Evolutionary conservation across 2,888 invertebrate species (phyloP).

Genomic region (Drosophila putrida): DNA sequence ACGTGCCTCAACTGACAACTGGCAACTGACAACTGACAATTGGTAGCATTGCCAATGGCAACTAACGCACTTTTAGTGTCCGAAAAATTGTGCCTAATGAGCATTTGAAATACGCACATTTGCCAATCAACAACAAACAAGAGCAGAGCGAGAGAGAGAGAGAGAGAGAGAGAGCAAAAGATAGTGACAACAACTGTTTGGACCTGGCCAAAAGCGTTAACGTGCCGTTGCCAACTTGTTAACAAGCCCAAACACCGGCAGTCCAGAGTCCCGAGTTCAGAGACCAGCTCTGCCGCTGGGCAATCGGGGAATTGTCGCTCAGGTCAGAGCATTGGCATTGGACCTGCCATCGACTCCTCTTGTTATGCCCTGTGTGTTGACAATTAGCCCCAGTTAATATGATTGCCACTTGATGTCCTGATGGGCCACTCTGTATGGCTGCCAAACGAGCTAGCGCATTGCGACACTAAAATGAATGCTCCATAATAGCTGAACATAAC

Average conservation of each 20-base stretch:
- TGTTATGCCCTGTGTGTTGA: conserved; percentile 63
- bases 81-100: conserved; percentile 75
- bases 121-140: conserved; percentile 56
- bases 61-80: conserved; percentile 66
- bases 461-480: conserved; percentile 57
- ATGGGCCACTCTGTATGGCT: conserved; percentile 45
- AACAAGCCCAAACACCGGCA: conserved; percentile 73
- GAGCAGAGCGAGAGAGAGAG: not conserved
- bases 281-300: conserved; percentile 34
- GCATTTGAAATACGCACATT: conserved; percentile 76
- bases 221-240: conserved; percentile 67
- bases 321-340: conserved; percentile 10
- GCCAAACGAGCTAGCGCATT: conserved; percentile 63
- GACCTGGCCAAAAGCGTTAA: conserved; percentile 50
- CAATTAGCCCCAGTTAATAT: conserved; percentile 77
- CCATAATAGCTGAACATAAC: conserved; percentile 16
- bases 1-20: conserved; percentile 49
- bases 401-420: conserved; percentile 77
- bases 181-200: conserved; percentile 9
- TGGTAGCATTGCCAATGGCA: conserved; percentile 69
- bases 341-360: conserved; percentile 36
- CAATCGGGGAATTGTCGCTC: conserved; percentile 37
- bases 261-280: conserved; percentile 6
- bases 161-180: not conserved
- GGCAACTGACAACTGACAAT: conserved; percentile 58